A percentile compares a stretch with the other conserved stretches of the same genome.
phyloP scores from a whole-genome alignment of 92 coral and sea anemone genomes.

The Actinernus sp. region DNA sequence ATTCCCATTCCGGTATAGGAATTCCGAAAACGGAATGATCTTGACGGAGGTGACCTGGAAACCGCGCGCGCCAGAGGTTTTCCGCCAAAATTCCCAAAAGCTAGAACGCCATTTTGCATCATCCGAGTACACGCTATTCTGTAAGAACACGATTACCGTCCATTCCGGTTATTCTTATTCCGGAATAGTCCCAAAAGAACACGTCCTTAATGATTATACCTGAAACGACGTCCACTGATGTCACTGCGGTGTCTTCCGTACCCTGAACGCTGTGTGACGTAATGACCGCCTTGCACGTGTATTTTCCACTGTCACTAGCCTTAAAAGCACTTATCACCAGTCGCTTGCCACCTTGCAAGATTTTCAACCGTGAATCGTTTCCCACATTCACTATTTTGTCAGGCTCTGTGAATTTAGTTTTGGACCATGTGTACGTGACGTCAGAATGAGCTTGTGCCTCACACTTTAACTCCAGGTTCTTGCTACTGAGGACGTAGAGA shows the following conservation, averaged over 20 bases:
- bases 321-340: slow-evolving; percentile 8
- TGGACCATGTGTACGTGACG: slow-evolving; percentile 14
- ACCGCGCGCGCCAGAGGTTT: too few species aligned
- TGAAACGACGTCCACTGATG: slow-evolving; percentile 7
- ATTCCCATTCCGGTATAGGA: too few species aligned
- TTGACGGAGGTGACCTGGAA: too few species aligned
- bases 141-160: too few species aligned
- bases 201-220: too few species aligned
- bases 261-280: slow-evolving; percentile 13
- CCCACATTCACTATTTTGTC: neutral
- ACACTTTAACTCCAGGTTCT: slow-evolving; percentile 4
- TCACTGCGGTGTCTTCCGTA: neutral
- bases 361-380: neutral
- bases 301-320: slow-evolving; percentile 23
- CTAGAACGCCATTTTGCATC: too few species aligned
- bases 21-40: too few species aligned
- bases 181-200: too few species aligned
- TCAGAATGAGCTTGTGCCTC: slow-evolving; percentile 4
- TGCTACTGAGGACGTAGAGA: slow-evolving; percentile 2
- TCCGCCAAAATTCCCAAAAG: neutral
- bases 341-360: slow-evolving; percentile 13
- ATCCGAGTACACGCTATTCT: too few species aligned
- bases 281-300: slow-evolving; percentile 21
- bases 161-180: too few species aligned
- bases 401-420: neutral